Evolutionary conservation across 2,888 invertebrate genomes (phyloP), one percentile per base, ranked within the genome.

Genomic region (Cyrtodaria siliqua): DNA sequence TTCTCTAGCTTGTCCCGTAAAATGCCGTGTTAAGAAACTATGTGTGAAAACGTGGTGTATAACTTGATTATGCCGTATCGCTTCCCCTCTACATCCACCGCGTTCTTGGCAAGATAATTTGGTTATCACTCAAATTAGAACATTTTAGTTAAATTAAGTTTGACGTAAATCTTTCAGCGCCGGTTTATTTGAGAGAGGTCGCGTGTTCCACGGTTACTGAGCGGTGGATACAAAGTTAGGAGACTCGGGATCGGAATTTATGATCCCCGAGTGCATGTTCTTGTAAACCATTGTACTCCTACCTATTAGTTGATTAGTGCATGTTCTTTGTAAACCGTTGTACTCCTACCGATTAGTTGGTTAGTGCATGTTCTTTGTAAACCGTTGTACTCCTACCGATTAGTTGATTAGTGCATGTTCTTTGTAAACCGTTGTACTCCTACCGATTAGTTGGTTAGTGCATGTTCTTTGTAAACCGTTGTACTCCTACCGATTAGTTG

Each of bases 111-210:
- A 26, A 50, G 47, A 16, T 77, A 77, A 77, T 78, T 69, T 14
- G 53, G 68, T 78, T 72, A 72, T 57, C 42, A 50, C 42, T 20
- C 49, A 69, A 72, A 64, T 63, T 69, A 63, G 47, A 68, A 69
- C 56, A 64, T 67, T 73, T 78, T 73, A 78, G 68, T 73, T 69
- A 60, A 78, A 72, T 73, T 72, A 78, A 64, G 62, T 64, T 59
- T 52, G 42, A 33, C 61, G 64, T 78, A 78, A 78, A 68, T 78
- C 72, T 72, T 77, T 49, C 44, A 49, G 44, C 57, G 44, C 44
- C n/a, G n/a, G 52, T 52, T 50, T 50, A n/a, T 20, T 57, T 24
- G 67, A 47, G 50, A 44, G 18, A 57, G 57, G 67, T 59, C 67
- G 67, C 59, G 67, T 67, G 67, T 33, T 14, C 16, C 23, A 27